phyloP scores from a whole-genome alignment of 1,140 invertebrate species.

The Atta cephalotes region DNA sequence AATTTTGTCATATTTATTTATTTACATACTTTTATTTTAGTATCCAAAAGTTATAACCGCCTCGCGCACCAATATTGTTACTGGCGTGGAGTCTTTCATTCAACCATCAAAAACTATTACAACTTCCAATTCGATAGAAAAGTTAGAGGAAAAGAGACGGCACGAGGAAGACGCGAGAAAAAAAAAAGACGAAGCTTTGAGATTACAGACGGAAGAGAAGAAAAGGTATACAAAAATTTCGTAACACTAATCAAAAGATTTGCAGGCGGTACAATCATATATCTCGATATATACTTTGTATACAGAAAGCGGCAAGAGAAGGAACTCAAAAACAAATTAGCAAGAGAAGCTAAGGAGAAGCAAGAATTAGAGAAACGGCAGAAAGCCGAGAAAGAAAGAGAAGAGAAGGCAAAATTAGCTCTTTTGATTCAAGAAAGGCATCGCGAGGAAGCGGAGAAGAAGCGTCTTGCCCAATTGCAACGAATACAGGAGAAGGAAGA shows the following conservation, averaged over 20 bases:
- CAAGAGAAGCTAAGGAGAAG: conserved; percentile 87
- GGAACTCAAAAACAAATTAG: conserved; percentile 87
- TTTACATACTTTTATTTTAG: conserved; percentile 71
- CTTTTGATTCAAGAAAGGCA: conserved; percentile 79
- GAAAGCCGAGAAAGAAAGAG: conserved; percentile 82
- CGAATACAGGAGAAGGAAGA: conserved; percentile 86
- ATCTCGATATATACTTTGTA: conserved; percentile 37
- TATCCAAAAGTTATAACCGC: conserved; percentile 77
- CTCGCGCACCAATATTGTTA: conserved; percentile 78
- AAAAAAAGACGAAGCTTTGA: conserved; percentile 84
- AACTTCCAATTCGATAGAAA: conserved; percentile 75
- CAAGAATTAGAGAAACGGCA: conserved; percentile 82
- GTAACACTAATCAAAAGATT: background rate
- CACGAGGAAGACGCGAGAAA: conserved; percentile 80
- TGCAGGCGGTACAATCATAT: background rate
- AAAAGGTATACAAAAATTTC: conserved; percentile 80
- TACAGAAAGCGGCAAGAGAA: conserved; percentile 87
- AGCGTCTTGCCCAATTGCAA: conserved; percentile 78
- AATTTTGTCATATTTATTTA: too few species aligned
- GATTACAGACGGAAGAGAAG: conserved; percentile 86
- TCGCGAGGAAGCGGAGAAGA: conserved; percentile 82
- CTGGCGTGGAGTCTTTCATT: conserved; percentile 80
- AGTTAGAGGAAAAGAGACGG: conserved; percentile 78
- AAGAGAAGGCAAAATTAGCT: conserved; percentile 83
- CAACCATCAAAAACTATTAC: conserved; percentile 70